Evolutionary conservation across 2,797 vertebrate species (phyloP).

Genomic region (Channallabes apus): DNA sequence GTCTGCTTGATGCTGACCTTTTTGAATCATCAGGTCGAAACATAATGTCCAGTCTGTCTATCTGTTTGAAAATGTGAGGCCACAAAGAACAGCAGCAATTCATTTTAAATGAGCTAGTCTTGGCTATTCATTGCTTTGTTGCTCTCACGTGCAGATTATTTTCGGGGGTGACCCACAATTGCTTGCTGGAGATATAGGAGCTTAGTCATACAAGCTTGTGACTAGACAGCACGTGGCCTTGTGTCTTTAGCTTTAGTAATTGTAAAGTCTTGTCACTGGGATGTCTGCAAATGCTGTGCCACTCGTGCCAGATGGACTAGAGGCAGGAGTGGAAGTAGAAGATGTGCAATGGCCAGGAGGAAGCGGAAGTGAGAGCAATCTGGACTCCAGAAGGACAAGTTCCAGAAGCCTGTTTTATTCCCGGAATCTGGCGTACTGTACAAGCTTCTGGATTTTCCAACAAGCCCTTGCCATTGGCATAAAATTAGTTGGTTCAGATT

Average conservation of each 20-base stretch:
- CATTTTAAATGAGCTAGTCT: not conserved
- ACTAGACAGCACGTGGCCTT: conserved; percentile 58
- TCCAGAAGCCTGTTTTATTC: conserved; percentile 9
- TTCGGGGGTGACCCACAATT: not conserved
- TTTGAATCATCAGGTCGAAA: not conserved
- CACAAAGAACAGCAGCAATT: conserved; percentile 1
- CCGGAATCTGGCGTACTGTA: not conserved
- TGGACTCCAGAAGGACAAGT: conserved; percentile 16
- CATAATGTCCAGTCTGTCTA: not conserved
- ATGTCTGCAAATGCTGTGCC: conserved; percentile 28
- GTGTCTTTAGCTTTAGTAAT: conserved; percentile 42
- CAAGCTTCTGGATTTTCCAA: not conserved
- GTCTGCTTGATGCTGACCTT: not conserved
- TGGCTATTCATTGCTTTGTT: not conserved
- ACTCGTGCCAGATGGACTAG: conserved; percentile 28
- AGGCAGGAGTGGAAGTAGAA: conserved; percentile 28
- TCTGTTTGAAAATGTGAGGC: not conserved
- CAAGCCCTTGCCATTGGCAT: not conserved
- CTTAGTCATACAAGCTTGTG: conserved; percentile 45
- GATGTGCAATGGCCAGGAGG: conserved; percentile 27
- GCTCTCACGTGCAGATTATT: not conserved
- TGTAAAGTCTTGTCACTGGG: conserved; percentile 33
- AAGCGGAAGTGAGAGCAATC: conserved; percentile 11
- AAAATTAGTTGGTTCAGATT: not conserved
- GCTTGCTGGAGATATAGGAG: not conserved